A percentile compares a stretch with the other conserved stretches of the same genome.
phyloP scores from a whole-genome alignment of 2,113 vertebrate species.

The Zosterops japonicus region DNA sequence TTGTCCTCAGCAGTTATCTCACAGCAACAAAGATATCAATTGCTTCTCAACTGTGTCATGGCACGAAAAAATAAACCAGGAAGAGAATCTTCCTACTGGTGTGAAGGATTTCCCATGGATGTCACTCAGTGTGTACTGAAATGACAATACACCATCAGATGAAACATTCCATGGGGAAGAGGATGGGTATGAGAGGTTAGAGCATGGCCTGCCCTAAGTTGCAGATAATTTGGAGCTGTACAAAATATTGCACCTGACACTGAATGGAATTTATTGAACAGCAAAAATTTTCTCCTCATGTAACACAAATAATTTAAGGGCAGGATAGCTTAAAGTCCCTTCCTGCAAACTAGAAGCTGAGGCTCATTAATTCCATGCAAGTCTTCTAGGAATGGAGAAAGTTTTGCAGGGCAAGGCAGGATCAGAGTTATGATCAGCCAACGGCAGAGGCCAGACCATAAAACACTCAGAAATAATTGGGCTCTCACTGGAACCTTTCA shows the following conservation, averaged over 20 bases:
- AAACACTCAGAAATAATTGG: not conserved
- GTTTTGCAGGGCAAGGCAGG: not conserved
- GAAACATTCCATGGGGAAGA: not conserved
- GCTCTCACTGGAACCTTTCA: not conserved
- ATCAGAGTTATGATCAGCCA: not conserved
- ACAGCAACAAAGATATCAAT: not conserved
- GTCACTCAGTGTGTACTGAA: not conserved
- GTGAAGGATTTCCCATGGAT: not conserved
- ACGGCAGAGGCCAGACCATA: not conserved
- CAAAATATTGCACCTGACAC: not conserved
- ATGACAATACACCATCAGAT: not conserved
- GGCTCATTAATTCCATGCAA: not conserved
- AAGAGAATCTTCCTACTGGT: not conserved
- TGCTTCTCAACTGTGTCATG: not conserved
- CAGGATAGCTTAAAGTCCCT: not conserved
- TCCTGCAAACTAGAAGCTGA: not conserved
- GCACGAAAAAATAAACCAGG: not conserved
- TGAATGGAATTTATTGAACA: not conserved
- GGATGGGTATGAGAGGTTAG: not conserved
- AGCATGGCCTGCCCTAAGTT: rapidly evolving
- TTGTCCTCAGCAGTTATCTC: not conserved
- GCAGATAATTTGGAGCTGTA: not conserved
- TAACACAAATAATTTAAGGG: not conserved
- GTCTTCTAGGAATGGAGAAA: not conserved
- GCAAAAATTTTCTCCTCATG: not conserved